A percentile compares a stretch with the other conserved stretches of the same genome.
Conservation (phyloP, 2,113 vertebrate species). For the Eolophus roseicapilla region DNA sequence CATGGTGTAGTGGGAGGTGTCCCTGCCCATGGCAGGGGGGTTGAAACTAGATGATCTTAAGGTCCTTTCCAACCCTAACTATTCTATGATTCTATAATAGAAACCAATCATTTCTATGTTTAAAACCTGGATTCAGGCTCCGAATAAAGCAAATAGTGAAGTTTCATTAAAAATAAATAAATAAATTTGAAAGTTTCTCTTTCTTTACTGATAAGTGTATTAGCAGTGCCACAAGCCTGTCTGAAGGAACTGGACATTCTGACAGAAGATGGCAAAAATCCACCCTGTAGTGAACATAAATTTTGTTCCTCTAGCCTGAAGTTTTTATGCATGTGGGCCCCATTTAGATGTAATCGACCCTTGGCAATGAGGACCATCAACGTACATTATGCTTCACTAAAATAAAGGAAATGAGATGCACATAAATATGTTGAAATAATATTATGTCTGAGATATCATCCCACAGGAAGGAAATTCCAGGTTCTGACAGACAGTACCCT, state of each 20-base stretch:
- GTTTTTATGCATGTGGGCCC: background rate
- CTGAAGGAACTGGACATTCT: background rate
- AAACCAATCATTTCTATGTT: background rate
- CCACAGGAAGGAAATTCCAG: conserved; percentile 51
- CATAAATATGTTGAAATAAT: conserved; percentile 6
- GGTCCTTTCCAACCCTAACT: too few relatives aligned
- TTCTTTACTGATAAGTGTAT: background rate
- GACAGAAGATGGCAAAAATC: background rate
- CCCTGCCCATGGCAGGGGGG: too few relatives aligned
- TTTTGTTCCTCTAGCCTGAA: background rate
- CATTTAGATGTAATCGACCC: conserved; percentile 27
- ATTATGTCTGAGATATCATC: background rate
- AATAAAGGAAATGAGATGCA: conserved; percentile 56
- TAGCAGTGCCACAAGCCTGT: background rate
- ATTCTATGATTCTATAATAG: too few relatives aligned
- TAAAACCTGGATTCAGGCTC: background rate
- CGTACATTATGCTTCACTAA: background rate
- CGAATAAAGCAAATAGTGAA: background rate
- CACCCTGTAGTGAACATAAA: background rate
- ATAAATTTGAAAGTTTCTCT: accelerated
- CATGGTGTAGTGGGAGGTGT: too few relatives aligned
- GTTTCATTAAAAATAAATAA: background rate
- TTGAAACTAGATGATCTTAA: too few relatives aligned
- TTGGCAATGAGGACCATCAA: background rate
- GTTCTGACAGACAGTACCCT: background rate